phyloP scores from a whole-genome alignment of 2,888 invertebrate genomes.

The Athalia rosae region DNA sequence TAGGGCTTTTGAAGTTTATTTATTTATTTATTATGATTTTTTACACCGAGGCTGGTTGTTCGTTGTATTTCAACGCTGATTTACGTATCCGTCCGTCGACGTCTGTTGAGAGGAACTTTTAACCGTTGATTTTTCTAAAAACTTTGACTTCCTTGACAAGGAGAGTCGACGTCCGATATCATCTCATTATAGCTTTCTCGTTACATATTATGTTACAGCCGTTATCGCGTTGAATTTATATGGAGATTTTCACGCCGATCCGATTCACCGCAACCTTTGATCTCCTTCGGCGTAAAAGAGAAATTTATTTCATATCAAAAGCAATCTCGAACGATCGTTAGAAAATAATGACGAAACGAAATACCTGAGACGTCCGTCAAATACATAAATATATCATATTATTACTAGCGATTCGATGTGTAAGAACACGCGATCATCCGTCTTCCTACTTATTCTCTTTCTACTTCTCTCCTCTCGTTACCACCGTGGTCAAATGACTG shows the following conservation, averaged over 20 bases:
- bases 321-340: neutral
- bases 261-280: slow-evolving; percentile 12
- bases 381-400: slow-evolving; percentile 6
- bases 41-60: no score
- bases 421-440: neutral
- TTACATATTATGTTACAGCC: neutral
- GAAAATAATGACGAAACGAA: neutral
- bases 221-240: slow-evolving; percentile 2
- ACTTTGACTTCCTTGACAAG: slow-evolving; percentile 9
- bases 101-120: no score
- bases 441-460: neutral
- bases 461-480: neutral
- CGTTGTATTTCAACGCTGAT: no score
- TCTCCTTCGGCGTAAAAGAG: neutral
- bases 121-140: neutral
- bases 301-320: neutral
- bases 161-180: slow-evolving; percentile 5
- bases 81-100: no score
- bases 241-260: slow-evolving; percentile 1
- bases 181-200: no score
- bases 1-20: no score
- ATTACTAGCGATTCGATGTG: no score
- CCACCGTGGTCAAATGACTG: neutral
- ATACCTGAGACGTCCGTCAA: slow-evolving; percentile 19
- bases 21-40: no score